Base-by-base conservation (phyloP, 2,888 invertebrate species). In the Synanthedon andrenaeformis region DNA sequence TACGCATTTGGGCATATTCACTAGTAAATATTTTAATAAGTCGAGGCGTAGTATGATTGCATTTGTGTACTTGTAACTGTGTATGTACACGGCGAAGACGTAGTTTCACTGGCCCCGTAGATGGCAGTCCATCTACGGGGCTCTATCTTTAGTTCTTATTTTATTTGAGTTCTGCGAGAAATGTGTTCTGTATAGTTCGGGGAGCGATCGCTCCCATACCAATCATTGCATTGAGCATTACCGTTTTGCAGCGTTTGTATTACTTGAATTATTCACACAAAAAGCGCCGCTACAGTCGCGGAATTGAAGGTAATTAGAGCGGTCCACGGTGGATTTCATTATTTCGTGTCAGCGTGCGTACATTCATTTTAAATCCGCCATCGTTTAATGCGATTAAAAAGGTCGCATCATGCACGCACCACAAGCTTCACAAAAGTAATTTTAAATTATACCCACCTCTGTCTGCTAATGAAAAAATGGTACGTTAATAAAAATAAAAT, bases 381-480 rank as follows among this genome's bases (percentile, higher is more conserved):
- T 72, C 73, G 74, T 68, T 72, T 78, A 76, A 82, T 77, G 66
- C 72, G 72, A 79, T 81, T 79, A 77, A 75, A 77, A 72, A 72
- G 74, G 70, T 70, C 72, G 64, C 68, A 67, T 70, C 65, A 70
- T 65, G 66, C 70, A 69, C 68, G 65, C 68, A 70, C 70, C 68
- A 72, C 70, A 60, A 60, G 63, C 64, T 62, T 62, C 67, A 67
- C 61, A 58, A 62, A 59, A 60, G 61, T 63, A 68, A 70, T 73
- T 51, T 69, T 67, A 70, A 66, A 66, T 70, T 64, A 69, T 35
- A 35, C 35, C 10, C 10, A 35, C 3, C 2, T 35, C 8, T 35
- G 2, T 35, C 35, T 35, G 35, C 3, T 35, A 10, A 35, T 3
- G 10, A 35, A 35, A 35, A 35, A 35, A 10, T 35, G 35, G 35